Evolutionary conservation across 2,888 invertebrate genomes (phyloP).

Genomic region (Oconnorella tubifera): DNA sequence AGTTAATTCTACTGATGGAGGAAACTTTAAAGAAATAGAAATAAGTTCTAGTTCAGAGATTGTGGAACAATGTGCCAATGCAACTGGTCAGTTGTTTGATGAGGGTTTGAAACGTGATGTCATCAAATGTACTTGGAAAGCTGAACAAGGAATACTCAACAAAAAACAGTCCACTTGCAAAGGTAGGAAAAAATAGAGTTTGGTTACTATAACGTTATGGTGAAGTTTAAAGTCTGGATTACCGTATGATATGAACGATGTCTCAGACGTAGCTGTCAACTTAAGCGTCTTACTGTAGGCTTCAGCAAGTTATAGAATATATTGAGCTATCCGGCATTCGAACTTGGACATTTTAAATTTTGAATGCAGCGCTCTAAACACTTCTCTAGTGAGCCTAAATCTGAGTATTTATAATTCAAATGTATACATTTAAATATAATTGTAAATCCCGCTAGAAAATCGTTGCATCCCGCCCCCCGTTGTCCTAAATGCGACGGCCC

Average conservation of each 20-base stretch:
- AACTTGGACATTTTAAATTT: no score
- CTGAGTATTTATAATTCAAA: neutral
- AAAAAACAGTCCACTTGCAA: neutral
- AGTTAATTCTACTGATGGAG: no score
- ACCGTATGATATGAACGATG: no score
- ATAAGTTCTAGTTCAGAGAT: neutral
- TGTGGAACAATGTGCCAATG: neutral
- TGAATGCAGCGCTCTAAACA: neutral
- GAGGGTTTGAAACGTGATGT: neutral
- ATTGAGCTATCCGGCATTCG: no score
- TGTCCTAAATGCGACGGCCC: neutral
- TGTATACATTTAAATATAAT: neutral
- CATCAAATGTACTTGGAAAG: neutral
- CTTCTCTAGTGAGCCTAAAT: neutral
- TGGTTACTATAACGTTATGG: neutral
- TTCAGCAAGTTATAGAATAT: no score
- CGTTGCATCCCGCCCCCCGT: slow-evolving; percentile 2
- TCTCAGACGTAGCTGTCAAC: no score
- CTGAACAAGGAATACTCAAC: neutral
- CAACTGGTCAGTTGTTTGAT: neutral
- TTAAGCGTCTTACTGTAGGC: no score
- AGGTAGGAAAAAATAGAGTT: no score
- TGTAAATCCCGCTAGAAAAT: neutral
- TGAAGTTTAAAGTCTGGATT: no score
- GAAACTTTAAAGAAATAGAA: no score